Evolutionary conservation across 2,113 vertebrate species (phyloP), one percentile per base, ranked within the genome.

Genomic region (Chamaetylas fuelleborni): DNA sequence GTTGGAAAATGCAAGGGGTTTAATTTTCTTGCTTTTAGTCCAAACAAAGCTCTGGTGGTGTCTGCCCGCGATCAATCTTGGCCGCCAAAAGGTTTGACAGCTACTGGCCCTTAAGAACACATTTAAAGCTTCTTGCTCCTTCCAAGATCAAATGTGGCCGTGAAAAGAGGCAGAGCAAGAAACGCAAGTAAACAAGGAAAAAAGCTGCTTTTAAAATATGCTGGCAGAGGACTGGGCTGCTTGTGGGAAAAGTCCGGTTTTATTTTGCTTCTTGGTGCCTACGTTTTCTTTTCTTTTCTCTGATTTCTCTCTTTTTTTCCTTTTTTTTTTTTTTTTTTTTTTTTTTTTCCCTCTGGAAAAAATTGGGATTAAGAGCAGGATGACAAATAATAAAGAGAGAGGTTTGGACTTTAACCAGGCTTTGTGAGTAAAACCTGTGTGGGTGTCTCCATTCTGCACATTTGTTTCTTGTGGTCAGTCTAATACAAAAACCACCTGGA

Each of bases 21-120:
- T 98, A 97, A 98, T 99, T 99, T 99, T 99, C 98, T 99, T 99
- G 98, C 99, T 98, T 98, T 97, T 98, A 98, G 98, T 99, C 98
- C 98, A 99, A 99, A 99, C 99, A 99, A 99, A 99, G 99, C 99
- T 98, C 98, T 97, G 97, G 98, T 98, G 98, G 98, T 99, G 98
- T 98, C 98, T 98, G 98, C 78, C 98, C 93, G 98, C 93, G 98
- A 99, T 99, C 99, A 99, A 99, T 99, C 99, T 99, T 99, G 98
- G 98, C 98, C 98, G 98, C 99, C 98, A 98, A 99, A 99, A 98
- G 99, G 98, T 98, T 98, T 99, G 99, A 99, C 99, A 99, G 99
- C 99, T 99, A 98, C 98, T 98, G 98, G 99, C 99, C 99, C 98
- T 98, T 98, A 98, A 98, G 99, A 99, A 99, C 98, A 99, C 99